Base-by-base conservation (phyloP, 2,888 invertebrate species). In the Diloba caeruleocephala region DNA sequence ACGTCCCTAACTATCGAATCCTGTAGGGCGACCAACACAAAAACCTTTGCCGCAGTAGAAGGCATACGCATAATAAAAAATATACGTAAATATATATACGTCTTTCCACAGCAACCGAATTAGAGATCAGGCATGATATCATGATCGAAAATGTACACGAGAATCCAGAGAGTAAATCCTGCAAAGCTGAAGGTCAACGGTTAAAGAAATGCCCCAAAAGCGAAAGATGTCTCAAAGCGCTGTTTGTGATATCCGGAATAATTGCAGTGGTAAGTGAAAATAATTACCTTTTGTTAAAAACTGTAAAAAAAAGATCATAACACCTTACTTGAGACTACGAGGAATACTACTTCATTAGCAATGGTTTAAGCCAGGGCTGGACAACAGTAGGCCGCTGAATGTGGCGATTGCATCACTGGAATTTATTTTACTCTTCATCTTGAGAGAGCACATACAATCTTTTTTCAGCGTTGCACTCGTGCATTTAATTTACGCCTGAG, bases 71-170 rank as follows among this genome's bases (percentile, higher is more conserved):
- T n/a, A n/a, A n/a, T n/a, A n/a, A n/a, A n/a, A n/a, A n/a, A n/a
- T n/a, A n/a, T n/a, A n/a, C n/a, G n/a, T n/a, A n/a, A n/a, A n/a
- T n/a, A n/a, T n/a, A n/a, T n/a, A n/a, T n/a, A n/a, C n/a, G n/a
- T 61, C 60, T 71, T 55, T 34, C 65, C 66, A 59, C 76, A 78
- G 67, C 49, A 70, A 42, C 61, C 44, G 54, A 45, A 31, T 17
- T 63, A 26, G 38, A 54, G 0, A 15, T 12, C 9, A 32, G 0
- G 19, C 13, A 43, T 38, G 61, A 67, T 12, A 14, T 55, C 12
- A 19, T 15, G 13, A 29, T 55, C 8, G 70, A 63, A n/a, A 8
- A 5, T 9, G n/a, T 3, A 1, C 37, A 55, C 0, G 46, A 28
- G 14, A 58, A 52, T 17, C 0, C 8, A 10, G 38, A 36, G 0